A percentile compares a stretch with the other conserved stretches of the same genome.
Evolutionary conservation across 1,140 invertebrate species (phyloP).

Genomic region (Chironomus tepperi): DNA sequence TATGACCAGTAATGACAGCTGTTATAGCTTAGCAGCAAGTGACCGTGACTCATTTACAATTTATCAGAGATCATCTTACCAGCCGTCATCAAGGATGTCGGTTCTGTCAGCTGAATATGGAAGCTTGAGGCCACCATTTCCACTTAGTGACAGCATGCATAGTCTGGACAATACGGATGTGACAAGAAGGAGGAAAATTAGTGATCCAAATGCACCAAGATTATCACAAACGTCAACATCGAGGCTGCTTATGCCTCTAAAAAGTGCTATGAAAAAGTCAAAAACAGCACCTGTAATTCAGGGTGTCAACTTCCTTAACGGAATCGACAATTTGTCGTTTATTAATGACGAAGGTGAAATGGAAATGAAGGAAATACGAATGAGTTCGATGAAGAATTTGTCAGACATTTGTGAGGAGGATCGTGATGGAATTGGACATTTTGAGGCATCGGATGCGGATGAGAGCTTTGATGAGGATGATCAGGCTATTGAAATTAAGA

Average conservation of each 20-base stretch:
- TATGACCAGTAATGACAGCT: background rate
- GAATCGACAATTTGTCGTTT: background rate
- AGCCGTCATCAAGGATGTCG: background rate
- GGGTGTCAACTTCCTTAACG: background rate
- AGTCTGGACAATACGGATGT: background rate
- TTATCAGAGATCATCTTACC: background rate
- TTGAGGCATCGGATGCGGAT: background rate
- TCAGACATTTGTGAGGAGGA: no score
- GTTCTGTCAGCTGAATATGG: background rate
- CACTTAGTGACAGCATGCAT: background rate
- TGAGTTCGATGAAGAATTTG: background rate
- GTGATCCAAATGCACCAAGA: background rate
- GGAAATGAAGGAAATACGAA: background rate
- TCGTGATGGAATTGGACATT: no score
- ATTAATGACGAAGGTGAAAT: background rate
- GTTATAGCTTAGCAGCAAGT: background rate
- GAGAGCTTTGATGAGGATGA: background rate
- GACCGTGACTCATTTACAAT: background rate
- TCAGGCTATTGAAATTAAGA: background rate
- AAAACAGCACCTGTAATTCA: background rate
- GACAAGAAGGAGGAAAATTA: background rate
- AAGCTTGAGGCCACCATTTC: no score
- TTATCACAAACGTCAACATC: background rate
- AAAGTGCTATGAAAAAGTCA: conserved; percentile 8
- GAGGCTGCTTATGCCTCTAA: background rate